Conservation (phyloP, 2,797 vertebrate genomes). For the Centropyge bicolor region DNA sequence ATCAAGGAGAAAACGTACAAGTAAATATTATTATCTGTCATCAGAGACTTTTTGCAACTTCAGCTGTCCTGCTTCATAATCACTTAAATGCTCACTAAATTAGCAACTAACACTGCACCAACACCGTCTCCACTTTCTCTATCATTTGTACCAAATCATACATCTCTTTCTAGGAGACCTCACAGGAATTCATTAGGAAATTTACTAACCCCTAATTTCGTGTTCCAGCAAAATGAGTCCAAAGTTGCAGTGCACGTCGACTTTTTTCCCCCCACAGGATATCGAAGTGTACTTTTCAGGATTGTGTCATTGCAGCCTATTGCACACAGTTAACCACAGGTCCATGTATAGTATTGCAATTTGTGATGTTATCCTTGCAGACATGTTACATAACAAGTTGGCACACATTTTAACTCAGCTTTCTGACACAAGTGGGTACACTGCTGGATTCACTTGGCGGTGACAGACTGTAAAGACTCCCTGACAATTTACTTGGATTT, state of each 20-base stretch:
- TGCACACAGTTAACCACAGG: constrained; percentile 25
- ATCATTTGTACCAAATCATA: constrained; percentile 22
- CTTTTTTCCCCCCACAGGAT: neutral
- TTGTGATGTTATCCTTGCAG: constrained; percentile 56
- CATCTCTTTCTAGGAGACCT: constrained; percentile 21
- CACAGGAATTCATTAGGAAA: constrained; percentile 6
- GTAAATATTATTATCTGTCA: neutral
- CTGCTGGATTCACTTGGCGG: constrained; percentile 45
- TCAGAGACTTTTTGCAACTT: neutral
- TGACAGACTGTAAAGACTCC: constrained; percentile 34
- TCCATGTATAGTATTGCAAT: constrained; percentile 32
- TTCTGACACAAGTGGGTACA: constrained; percentile 39
- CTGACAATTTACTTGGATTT: constrained; percentile 31
- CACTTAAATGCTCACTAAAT: constrained; percentile 21
- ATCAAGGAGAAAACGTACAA: neutral
- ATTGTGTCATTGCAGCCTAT: constrained; percentile 22
- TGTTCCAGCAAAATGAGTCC: neutral
- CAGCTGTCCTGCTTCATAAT: neutral
- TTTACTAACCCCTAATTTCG: constrained; percentile 7
- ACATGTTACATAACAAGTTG: constrained; percentile 60
- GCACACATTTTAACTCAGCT: constrained; percentile 46
- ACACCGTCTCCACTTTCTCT: neutral
- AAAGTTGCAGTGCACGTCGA: neutral
- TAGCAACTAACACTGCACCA: constrained; percentile 10
- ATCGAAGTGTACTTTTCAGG: neutral